phyloP scores from a whole-genome alignment of 2,797 vertebrate genomes.

The Danio jaintianensis region DNA sequence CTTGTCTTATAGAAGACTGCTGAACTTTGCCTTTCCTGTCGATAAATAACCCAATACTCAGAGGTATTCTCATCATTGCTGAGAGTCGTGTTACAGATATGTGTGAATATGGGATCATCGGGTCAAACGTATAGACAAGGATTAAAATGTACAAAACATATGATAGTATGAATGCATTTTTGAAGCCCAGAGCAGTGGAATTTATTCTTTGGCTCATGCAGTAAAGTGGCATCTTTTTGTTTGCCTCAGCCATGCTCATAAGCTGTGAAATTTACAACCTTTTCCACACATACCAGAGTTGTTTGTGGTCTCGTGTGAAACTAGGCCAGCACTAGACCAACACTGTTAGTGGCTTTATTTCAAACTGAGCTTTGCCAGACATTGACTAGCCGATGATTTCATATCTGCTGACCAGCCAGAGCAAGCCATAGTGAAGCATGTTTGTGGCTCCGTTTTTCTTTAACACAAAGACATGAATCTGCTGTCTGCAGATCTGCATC shows the following conservation, averaged over 20 bases:
- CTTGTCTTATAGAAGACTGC: slow-evolving; percentile 10
- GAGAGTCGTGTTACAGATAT: slow-evolving; percentile 22
- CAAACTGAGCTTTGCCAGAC: slow-evolving; percentile 15
- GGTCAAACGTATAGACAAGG: slow-evolving; percentile 35
- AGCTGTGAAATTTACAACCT: slow-evolving; percentile 51
- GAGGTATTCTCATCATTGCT: neutral
- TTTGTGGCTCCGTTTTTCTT: slow-evolving; percentile 39
- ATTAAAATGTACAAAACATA: neutral
- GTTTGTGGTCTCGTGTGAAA: slow-evolving; percentile 60
- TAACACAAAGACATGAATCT: slow-evolving; percentile 44
- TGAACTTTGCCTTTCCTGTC: slow-evolving; percentile 35
- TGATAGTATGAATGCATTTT: neutral
- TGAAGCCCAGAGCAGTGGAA: neutral
- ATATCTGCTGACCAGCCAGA: neutral
- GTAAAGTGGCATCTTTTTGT: slow-evolving; percentile 9
- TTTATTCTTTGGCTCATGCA: neutral
- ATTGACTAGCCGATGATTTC: neutral
- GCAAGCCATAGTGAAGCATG: neutral
- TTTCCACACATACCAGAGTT: slow-evolving; percentile 54
- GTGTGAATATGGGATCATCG: slow-evolving; percentile 19
- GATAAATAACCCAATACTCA: slow-evolving; percentile 46
- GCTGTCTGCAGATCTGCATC: slow-evolving; percentile 44
- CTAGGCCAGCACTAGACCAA: slow-evolving; percentile 33
- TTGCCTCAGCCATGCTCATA: neutral
- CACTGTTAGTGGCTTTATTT: slow-evolving; percentile 19